A percentile compares a stretch with the other conserved stretches of the same genome.
Evolutionary conservation across 2,888 invertebrate genomes (phyloP).

Genomic region (Xestia xanthographa): DNA sequence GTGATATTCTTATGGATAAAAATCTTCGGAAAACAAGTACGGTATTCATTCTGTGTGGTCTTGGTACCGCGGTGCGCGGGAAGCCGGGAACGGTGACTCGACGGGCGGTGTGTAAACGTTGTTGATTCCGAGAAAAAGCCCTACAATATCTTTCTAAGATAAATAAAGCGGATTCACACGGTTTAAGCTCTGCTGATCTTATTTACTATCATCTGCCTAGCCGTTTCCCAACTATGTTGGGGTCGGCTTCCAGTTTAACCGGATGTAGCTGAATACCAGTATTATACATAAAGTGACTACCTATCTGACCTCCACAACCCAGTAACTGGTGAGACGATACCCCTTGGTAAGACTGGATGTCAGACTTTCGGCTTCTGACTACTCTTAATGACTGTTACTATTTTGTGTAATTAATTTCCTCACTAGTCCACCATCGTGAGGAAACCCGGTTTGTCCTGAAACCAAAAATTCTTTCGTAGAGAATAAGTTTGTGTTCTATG

Average conservation of each 20-base stretch:
- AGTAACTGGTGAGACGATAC: too few relatives aligned
- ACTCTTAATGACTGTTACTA: not conserved
- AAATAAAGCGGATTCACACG: not conserved
- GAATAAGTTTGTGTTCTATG: not conserved
- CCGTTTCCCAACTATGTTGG: too few relatives aligned
- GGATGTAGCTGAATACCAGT: too few relatives aligned
- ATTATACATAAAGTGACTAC: too few relatives aligned
- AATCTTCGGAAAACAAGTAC: not conserved
- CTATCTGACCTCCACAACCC: too few relatives aligned
- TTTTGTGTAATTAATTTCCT: not conserved
- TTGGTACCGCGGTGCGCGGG: not conserved
- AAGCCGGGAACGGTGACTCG: not conserved
- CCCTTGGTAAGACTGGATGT: too few relatives aligned
- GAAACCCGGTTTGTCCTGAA: too few relatives aligned
- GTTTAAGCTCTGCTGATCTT: not conserved
- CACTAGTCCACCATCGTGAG: not conserved
- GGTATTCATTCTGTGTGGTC: slow-evolving; percentile 8
- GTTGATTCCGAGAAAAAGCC: slow-evolving; percentile 6
- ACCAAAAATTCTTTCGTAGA: too few relatives aligned
- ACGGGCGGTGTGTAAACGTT: not conserved
- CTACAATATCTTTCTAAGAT: not conserved
- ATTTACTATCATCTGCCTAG: too few relatives aligned
- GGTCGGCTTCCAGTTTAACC: too few relatives aligned
- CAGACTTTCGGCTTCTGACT: too few relatives aligned
- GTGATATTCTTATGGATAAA: not conserved